Evolutionary conservation across 2,113 vertebrate genomes (phyloP).

Genomic region (Agelaius tricolor): DNA sequence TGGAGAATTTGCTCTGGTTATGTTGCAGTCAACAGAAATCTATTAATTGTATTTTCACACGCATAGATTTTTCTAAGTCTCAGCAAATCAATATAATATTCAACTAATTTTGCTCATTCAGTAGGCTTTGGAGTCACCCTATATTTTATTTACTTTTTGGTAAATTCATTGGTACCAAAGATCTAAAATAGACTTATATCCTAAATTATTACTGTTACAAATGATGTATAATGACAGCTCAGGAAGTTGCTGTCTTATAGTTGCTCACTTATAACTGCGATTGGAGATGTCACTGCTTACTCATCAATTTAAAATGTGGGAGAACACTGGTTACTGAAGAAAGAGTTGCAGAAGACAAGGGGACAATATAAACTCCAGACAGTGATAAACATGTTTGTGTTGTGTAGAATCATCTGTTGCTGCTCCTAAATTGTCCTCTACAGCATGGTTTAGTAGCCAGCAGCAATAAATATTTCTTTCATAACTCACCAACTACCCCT

Average conservation of each 20-base stretch:
- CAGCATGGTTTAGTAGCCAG: not conserved
- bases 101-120: not conserved
- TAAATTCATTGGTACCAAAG: not conserved
- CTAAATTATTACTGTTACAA: not conserved
- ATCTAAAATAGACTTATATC: not conserved
- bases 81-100: not conserved
- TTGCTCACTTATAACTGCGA: not conserved
- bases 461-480: not conserved
- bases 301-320: not conserved
- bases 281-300: not conserved
- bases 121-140: not conserved
- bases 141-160: not conserved
- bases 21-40: not conserved
- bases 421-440: not conserved
- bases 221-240: rapidly evolving
- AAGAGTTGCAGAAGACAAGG: not conserved
- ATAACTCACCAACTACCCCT: not conserved
- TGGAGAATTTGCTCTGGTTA: not conserved
- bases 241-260: not conserved
- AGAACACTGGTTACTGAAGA: not conserved
- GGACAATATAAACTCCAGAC: not conserved
- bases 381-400: not conserved
- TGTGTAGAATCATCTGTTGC: not conserved
- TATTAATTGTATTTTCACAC: not conserved
- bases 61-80: not conserved